Evolutionary conservation across 1,140 invertebrate species (phyloP).

Genomic region (Cyclargus thomasi): DNA sequence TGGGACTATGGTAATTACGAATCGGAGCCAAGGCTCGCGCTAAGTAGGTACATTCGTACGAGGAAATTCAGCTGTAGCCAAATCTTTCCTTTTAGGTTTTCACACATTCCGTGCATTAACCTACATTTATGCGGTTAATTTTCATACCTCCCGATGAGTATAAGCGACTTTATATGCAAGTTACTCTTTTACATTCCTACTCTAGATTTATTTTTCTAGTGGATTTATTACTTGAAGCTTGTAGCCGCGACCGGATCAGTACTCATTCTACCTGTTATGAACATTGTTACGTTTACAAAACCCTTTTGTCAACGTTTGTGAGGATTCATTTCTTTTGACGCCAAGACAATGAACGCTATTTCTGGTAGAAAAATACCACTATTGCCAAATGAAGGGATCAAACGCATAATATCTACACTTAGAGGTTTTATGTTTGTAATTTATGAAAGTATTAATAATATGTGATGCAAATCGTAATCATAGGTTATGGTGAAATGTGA

Average conservation of each 20-base stretch:
- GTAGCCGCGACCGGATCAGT: background rate
- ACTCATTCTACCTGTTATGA: background rate
- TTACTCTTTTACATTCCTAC: background rate
- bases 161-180: background rate
- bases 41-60: slow-evolving; percentile 21
- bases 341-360: background rate
- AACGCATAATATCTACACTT: background rate
- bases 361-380: background rate
- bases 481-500: too few species aligned
- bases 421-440: background rate
- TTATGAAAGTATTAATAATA: too few species aligned
- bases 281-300: background rate
- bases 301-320: background rate
- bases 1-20: slow-evolving; percentile 5
- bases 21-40: slow-evolving; percentile 8
- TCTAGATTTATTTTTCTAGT: background rate
- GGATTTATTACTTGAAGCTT: background rate
- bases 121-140: slow-evolving; percentile 38
- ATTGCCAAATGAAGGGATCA: background rate
- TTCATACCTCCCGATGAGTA: background rate
- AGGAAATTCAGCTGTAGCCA: slow-evolving; percentile 39
- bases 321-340: background rate
- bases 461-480: too few species aligned
- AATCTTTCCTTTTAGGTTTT: slow-evolving; percentile 41
- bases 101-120: slow-evolving; percentile 62